phyloP scores from a whole-genome alignment of 2,888 invertebrate species.

The Cantharis rufa region DNA sequence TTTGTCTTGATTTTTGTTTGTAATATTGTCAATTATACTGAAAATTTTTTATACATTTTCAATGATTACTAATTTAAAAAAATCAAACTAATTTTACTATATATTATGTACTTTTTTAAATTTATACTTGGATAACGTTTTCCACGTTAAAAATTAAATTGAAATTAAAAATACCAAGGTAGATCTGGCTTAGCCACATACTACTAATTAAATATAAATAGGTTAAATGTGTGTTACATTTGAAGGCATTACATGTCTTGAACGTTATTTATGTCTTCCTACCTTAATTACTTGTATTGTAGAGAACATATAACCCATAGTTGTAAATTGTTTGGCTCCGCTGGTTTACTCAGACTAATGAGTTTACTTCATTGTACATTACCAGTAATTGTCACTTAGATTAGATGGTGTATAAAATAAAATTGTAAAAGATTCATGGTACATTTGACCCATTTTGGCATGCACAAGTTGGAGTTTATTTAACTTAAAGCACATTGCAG shows the following conservation, averaged over 20 bases:
- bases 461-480: not conserved
- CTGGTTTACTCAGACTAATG: slow-evolving; percentile 28
- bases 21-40: too few species aligned
- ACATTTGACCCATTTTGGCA: not conserved
- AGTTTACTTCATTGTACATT: slow-evolving; percentile 31
- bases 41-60: too few species aligned
- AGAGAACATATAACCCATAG: slow-evolving; percentile 21
- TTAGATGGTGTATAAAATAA: slow-evolving; percentile 29
- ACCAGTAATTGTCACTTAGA: slow-evolving; percentile 35
- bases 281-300: slow-evolving; percentile 31
- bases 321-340: slow-evolving; percentile 30
- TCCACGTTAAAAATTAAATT: not conserved
- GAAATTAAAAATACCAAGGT: slow-evolving; percentile 5
- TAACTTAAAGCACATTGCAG: not conserved
- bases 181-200: slow-evolving; percentile 11
- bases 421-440: slow-evolving; percentile 1
- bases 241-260: slow-evolving; percentile 18
- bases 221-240: slow-evolving; percentile 19
- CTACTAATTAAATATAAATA: slow-evolving; percentile 21
- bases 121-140: not conserved
- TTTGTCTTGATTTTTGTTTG: too few species aligned
- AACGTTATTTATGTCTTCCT: slow-evolving; percentile 25
- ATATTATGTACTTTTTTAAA: too few species aligned
- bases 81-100: too few species aligned
- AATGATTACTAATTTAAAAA: too few species aligned